A percentile compares a stretch with the other conserved stretches of the same genome.
phyloP scores from a whole-genome alignment of 92 coral and sea anemone species.

The Pocillopora meandrina region DNA sequence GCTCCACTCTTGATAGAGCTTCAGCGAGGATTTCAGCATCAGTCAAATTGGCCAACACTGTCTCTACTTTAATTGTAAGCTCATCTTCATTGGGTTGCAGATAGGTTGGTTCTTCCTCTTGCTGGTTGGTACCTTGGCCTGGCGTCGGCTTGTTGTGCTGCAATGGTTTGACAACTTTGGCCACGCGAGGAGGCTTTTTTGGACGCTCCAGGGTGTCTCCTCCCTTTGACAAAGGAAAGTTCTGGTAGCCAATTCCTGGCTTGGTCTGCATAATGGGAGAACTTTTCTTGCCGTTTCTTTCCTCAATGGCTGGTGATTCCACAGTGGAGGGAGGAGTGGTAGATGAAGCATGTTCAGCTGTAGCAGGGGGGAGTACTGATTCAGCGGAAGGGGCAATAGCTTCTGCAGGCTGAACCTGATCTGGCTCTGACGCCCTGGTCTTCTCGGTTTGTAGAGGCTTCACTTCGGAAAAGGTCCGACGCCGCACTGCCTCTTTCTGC shows the following conservation, averaged over 20 bases:
- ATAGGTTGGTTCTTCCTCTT: slow-evolving; percentile 71
- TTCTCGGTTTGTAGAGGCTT: slow-evolving; percentile 1
- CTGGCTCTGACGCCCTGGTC: not conserved
- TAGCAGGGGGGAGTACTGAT: not conserved
- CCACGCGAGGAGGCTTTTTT: slow-evolving; percentile 71
- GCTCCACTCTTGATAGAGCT: slow-evolving; percentile 86
- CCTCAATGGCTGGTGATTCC: slow-evolving; percentile 6
- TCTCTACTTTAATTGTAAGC: slow-evolving; percentile 77
- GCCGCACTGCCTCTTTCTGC: slow-evolving; percentile 49
- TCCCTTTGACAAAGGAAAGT: slow-evolving; percentile 82
- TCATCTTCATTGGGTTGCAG: slow-evolving; percentile 77
- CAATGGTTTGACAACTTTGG: slow-evolving; percentile 76
- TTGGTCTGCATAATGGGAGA: slow-evolving; percentile 60
- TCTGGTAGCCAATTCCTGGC: slow-evolving; percentile 71
- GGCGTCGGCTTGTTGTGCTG: slow-evolving; percentile 48
- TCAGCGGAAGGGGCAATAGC: not conserved
- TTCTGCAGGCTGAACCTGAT: not conserved
- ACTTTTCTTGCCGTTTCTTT: slow-evolving; percentile 6
- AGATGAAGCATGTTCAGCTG: not conserved
- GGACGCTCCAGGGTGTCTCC: slow-evolving; percentile 70
- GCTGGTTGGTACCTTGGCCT: slow-evolving; percentile 1
- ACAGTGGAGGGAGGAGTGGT: slow-evolving; percentile 5
- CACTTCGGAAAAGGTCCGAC: slow-evolving; percentile 34
- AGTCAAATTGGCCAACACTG: slow-evolving; percentile 80
- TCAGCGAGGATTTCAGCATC: slow-evolving; percentile 90